Evolutionary conservation across 2,113 vertebrate species (phyloP).

Genomic region (Jacana jacana): DNA sequence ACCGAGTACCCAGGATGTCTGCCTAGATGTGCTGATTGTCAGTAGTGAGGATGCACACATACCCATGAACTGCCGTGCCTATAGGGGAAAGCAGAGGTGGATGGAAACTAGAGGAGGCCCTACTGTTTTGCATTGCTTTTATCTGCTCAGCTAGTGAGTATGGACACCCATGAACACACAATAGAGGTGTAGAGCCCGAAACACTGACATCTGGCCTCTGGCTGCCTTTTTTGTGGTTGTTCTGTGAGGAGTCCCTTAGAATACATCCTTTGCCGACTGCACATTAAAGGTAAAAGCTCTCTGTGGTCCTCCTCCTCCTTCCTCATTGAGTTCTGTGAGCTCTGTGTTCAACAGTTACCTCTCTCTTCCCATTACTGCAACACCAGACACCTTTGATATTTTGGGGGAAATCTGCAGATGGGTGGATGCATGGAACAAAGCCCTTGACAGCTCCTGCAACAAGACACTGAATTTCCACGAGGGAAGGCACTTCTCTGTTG

Average conservation of each 20-base stretch:
- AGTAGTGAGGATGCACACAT: background rate
- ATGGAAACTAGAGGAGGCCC: background rate
- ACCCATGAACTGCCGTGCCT: fast-evolving
- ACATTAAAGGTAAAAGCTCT: background rate
- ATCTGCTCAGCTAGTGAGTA: background rate
- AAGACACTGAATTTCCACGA: background rate
- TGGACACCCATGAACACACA: background rate
- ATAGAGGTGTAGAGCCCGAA: background rate
- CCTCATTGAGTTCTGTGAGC: background rate
- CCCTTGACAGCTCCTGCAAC: background rate
- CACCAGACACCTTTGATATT: background rate
- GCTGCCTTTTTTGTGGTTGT: background rate
- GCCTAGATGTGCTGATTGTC: background rate
- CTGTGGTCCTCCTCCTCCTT: background rate
- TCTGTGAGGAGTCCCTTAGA: background rate
- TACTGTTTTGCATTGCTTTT: background rate
- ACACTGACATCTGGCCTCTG: background rate
- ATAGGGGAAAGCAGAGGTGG: background rate
- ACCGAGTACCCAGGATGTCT: background rate
- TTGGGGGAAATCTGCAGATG: background rate
- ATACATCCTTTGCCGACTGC: background rate
- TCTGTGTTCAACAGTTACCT: background rate
- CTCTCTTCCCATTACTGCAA: background rate
- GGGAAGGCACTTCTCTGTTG: background rate
- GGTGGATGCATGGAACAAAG: background rate